Percentiles rank a stretch among this genome's conserved stretches.
phyloP scores from a whole-genome alignment of 2,888 invertebrate species.

The Rotaria magnacalcarata region DNA sequence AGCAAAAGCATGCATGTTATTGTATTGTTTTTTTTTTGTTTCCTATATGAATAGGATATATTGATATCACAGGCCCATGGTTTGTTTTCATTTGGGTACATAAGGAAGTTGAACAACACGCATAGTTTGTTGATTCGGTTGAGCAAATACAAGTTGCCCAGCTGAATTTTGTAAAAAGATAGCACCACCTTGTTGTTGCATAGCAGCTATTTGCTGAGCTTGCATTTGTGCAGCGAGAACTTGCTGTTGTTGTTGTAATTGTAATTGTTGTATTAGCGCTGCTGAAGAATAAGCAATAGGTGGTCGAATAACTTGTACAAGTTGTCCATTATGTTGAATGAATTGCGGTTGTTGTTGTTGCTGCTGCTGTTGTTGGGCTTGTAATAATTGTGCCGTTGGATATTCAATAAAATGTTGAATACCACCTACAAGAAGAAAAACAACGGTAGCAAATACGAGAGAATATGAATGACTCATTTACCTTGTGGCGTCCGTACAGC shows the following conservation, averaged over 20 bases:
- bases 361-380: neutral
- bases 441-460: too few species aligned
- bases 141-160: conserved; percentile 13
- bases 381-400: conserved; percentile 4
- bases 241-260: conserved; percentile 35
- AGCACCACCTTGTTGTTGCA: conserved; percentile 22
- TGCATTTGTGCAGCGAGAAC: neutral
- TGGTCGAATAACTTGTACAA: conserved; percentile 19
- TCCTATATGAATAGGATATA: neutral
- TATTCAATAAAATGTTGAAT: conserved; percentile 35
- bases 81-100: neutral
- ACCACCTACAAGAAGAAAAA: neutral
- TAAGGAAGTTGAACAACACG: conserved; percentile 36
- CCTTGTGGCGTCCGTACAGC: conserved; percentile 29
- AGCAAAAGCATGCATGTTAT: neutral
- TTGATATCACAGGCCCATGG: neutral
- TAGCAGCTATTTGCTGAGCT: conserved; percentile 22
- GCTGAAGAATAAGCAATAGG: neutral
- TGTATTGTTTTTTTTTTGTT: neutral
- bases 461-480: neutral
- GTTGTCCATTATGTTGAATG: conserved; percentile 17
- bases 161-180: conserved; percentile 16
- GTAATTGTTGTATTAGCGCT: neutral
- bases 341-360: neutral
- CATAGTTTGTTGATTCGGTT: neutral